phyloP scores from a whole-genome alignment of 1,140 invertebrate species.

The Euglossa dilemma region DNA sequence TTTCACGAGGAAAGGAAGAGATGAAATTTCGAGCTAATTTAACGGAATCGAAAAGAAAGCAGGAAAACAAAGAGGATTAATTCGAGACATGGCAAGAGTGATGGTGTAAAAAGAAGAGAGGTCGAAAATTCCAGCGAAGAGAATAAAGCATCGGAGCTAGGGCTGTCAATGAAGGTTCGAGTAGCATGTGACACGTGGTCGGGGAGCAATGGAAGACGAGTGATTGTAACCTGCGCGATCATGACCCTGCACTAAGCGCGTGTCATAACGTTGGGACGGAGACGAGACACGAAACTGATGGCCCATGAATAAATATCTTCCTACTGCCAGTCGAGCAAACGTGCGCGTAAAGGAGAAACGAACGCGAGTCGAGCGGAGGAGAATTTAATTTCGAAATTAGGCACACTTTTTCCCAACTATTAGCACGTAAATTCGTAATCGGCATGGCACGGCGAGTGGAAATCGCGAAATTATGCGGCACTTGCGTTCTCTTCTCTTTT shows the following conservation, averaged over 20 bases:
- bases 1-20: too few species aligned
- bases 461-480: background rate
- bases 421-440: background rate
- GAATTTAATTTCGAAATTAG: slow-evolving; percentile 32
- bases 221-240: slow-evolving; percentile 32
- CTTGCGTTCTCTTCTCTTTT: too few species aligned
- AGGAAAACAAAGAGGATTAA: background rate
- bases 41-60: background rate
- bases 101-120: background rate
- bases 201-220: slow-evolving; percentile 2
- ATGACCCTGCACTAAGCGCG: slow-evolving; percentile 44
- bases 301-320: slow-evolving; percentile 48
- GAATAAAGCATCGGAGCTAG: too few species aligned
- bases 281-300: slow-evolving; percentile 49
- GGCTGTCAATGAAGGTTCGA: slow-evolving; percentile 3
- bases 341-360: slow-evolving; percentile 14
- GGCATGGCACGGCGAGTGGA: background rate
- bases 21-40: too few species aligned
- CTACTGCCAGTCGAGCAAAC: slow-evolving; percentile 18
- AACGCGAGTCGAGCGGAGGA: background rate
- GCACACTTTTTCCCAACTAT: background rate
- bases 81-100: background rate
- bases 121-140: background rate
- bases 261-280: slow-evolving; percentile 34
- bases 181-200: background rate